phyloP scores from a whole-genome alignment of 1,140 invertebrate genomes.

The Monochamus saltuarius region DNA sequence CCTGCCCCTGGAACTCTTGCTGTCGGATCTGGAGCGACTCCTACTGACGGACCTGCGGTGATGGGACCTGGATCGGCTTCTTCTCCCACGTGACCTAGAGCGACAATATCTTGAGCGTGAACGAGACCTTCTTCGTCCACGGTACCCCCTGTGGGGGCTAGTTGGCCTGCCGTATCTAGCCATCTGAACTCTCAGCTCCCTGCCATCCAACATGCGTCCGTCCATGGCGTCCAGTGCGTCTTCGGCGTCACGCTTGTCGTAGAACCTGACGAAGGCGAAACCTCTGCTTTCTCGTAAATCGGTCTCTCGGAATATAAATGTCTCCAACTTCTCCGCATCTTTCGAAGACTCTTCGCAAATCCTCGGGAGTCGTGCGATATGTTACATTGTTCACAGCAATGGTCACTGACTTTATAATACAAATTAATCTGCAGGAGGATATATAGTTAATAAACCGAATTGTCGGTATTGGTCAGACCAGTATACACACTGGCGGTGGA shows the following conservation, averaged over 20 bases:
- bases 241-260: constrained; percentile 93
- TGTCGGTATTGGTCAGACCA: too few species aligned
- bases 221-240: constrained; percentile 95
- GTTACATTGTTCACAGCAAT: constrained; percentile 78
- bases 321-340: constrained; percentile 97
- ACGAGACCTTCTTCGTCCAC: constrained; percentile 47
- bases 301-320: constrained; percentile 96
- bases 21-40: constrained; percentile 62
- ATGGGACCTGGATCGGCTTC: constrained; percentile 59
- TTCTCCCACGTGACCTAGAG: constrained; percentile 49
- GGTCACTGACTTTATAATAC: not conserved
- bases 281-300: constrained; percentile 95
- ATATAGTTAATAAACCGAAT: too few species aligned
- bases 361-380: constrained; percentile 93
- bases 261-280: constrained; percentile 96
- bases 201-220: constrained; percentile 91
- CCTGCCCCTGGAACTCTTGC: constrained; percentile 63
- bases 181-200: constrained; percentile 95
- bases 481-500: too few species aligned
- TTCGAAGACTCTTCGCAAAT: constrained; percentile 91
- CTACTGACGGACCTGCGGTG: constrained; percentile 58
- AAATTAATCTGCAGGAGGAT: too few species aligned
- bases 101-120: constrained; percentile 40
- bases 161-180: constrained; percentile 90
- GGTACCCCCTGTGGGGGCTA: constrained; percentile 66